These are phyloP conservation scores for Gryon sp. DNA, from an alignment of 1,140 invertebrate species.

Conservation along the genomic window DNA sequence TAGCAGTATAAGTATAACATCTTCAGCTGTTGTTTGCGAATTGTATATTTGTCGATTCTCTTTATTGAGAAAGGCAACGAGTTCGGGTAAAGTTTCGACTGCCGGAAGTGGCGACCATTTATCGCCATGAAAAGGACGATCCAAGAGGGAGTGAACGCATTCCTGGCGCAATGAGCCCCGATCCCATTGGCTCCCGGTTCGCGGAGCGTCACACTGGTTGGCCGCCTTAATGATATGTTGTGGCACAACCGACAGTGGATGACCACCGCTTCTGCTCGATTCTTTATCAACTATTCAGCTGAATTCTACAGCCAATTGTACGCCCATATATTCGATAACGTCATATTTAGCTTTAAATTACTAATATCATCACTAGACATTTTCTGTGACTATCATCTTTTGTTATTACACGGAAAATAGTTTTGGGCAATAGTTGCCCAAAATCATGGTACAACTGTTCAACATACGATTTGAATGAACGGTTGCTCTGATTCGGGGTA, in stretches of 20 bases:
- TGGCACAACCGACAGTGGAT: constrained; percentile 64
- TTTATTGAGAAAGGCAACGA: constrained; percentile 21
- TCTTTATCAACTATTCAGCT: constrained; percentile 40
- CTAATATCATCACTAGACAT: no score
- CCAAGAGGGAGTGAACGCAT: constrained; percentile 68
- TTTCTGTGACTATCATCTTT: no score
- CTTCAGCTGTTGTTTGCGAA: neutral
- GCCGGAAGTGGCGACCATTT: constrained; percentile 70
- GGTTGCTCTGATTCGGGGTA: no score
- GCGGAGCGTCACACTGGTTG: constrained; percentile 76
- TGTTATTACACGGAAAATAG: no score
- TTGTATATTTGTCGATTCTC: constrained; percentile 11
- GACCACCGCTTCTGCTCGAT: constrained; percentile 52
- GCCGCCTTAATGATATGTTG: constrained; percentile 77
- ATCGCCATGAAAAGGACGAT: constrained; percentile 61
- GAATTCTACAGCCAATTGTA: constrained; percentile 28
- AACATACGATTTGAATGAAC: no score
- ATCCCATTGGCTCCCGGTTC: constrained; percentile 72
- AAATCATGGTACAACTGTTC: no score
- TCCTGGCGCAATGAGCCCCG: constrained; percentile 70
- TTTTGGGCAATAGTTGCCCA: no score
- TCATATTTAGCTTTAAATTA: constrained; percentile 11
- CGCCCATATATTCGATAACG: constrained; percentile 7
- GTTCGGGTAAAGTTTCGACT: constrained; percentile 58
- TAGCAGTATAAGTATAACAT: no score